Evolutionary conservation across 2,797 vertebrate species (phyloP), one percentile per base, ranked within the genome.

Genomic region (Apogon talboti): DNA sequence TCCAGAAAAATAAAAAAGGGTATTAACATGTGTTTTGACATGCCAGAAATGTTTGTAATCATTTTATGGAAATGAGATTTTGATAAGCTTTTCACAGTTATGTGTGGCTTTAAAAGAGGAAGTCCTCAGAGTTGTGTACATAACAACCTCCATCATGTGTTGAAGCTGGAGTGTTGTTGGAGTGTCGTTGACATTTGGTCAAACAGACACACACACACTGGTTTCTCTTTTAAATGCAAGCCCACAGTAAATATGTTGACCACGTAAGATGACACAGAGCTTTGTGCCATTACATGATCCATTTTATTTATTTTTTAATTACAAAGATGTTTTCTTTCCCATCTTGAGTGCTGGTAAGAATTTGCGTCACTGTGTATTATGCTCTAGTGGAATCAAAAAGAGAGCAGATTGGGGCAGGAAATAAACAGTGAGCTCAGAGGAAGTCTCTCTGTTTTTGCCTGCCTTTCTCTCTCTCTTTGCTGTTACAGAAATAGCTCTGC

Each of bases 401-500:
- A 24, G 24, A 37, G 44, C 56, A 56, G 54, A 74, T 35, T 41
- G 19, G 11, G 13, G 19, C 16, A 14, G 69, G 56, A 63, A 70
- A 66, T 64, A 55, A 59, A 81, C 68, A 52, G 48, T 44, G 51
- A 80, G 69, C 66, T 80, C 55, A 72, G 54, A 51, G 71, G 60
- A 78, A 50, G 47, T 55, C 69, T 64, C 63, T 77, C 56, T 82
- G 38, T 68, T 43, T 78, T 50, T 81, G 21, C 65, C 49, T 76
- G 28, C 70, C 48, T 76, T 14, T 72, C 15, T 72, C 48, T 76
- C 12, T 72, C 15, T 77, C 51, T 74, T 60, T 75, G 58, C 72
- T 84, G 79, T 65, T 80, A 82, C 87, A 82, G 58, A 88, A 92
- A 91, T 91, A 92, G 79, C 84, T 72, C 76, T 72, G 70, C 68